phyloP scores from a whole-genome alignment of 2,888 invertebrate species.

The Drosophila mimetica region DNA sequence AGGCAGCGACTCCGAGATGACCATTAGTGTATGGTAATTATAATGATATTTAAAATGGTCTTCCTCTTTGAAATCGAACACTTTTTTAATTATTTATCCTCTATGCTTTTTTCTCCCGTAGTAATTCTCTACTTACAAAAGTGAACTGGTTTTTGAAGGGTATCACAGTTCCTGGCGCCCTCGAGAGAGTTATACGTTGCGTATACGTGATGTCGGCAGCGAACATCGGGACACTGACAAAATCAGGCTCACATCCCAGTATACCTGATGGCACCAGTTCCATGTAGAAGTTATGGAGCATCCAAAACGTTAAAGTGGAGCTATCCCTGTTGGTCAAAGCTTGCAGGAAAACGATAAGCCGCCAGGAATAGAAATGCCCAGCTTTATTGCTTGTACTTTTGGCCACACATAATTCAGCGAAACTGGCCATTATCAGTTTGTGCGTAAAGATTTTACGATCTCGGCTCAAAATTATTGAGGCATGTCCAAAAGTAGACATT shows the following conservation, averaged over 20 bases:
- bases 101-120: not conserved
- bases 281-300: not conserved
- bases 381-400: constrained; percentile 51
- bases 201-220: constrained; percentile 51
- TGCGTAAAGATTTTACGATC: constrained; percentile 56
- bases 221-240: constrained; percentile 1
- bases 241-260: constrained; percentile 9
- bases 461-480: constrained; percentile 14
- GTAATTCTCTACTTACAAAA: not conserved
- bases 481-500: constrained; percentile 27
- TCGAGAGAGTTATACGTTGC: constrained; percentile 12
- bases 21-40: not conserved
- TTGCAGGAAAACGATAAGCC: constrained; percentile 53
- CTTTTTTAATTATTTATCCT: too few relatives aligned
- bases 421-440: constrained; percentile 29
- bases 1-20: constrained; percentile 16
- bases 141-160: constrained; percentile 2
- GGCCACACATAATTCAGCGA: constrained; percentile 8
- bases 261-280: constrained; percentile 7
- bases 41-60: not conserved
- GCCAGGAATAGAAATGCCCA: constrained; percentile 2
- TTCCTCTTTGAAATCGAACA: not conserved
- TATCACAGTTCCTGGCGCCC: constrained; percentile 22
- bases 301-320: constrained; percentile 32
- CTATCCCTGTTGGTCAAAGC: constrained; percentile 40